Evolutionary conservation across 2,888 invertebrate species (phyloP), one percentile per base, ranked within the genome.

Genomic region (Chymomyza fuscimana): DNA sequence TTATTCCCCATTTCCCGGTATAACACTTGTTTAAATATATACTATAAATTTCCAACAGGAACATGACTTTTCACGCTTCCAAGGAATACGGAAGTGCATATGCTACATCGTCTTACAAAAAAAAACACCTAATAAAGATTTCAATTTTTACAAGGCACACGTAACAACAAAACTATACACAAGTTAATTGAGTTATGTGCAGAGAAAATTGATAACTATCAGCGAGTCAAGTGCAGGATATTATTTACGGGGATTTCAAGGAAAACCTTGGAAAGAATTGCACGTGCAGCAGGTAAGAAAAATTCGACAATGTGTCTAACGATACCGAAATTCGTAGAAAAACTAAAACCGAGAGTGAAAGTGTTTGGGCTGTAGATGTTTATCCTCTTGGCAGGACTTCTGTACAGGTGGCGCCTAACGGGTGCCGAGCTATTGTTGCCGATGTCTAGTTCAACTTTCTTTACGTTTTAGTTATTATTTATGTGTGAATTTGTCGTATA

Each of bases 121-220:
- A 36, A 62, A 52, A 58, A 36, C 59, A 51, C 63, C 72, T 80
- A 82, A 83, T 87, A 77, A 74, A 87, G 82, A 75, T 70, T 69
- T 74, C 68, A 65, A 22, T 25, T 62, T 46, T 63, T 64, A 56
- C 71, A 71, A 46, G 40, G 60, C 72, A 54, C 72, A 76, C 76
- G 70, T 77, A 79, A 63, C 40, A 29, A 66, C 62, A 54, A 19
- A 36, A 40, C 62, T 32, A 63, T 63, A 19, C 15, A 74, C 71
- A 67, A 52, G 72, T 73, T 87, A 87, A 80, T 87, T 85, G 87
- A 87, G 87, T 82, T 87, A 85, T 82, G 82, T 76, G 78, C 19
- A 32, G 32, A 7, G 32, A 32, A 32, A 32, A 5, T 32, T 12
- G 40, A 46, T 46, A 46, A 46, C 40, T 12, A 46, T 46, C 40